Evolutionary conservation across 2,113 vertebrate species (phyloP).

Genomic region (Camarhynchus parvulus): DNA sequence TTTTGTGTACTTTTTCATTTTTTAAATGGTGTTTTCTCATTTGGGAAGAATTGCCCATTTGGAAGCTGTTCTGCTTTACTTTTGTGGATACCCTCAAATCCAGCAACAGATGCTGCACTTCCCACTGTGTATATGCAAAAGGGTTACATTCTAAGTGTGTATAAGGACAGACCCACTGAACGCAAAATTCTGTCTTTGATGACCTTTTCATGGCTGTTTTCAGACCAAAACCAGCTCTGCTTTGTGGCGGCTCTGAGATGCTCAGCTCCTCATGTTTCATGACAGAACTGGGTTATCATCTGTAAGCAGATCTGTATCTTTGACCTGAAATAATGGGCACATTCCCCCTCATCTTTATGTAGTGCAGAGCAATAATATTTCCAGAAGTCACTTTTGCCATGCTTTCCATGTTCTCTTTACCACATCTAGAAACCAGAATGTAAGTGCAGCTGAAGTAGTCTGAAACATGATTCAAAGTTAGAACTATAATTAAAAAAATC

Average conservation of each 20-base stretch:
- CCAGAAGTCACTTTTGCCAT: neutral
- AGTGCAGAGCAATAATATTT: neutral
- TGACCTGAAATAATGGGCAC: neutral
- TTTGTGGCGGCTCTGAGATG: neutral
- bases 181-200: neutral
- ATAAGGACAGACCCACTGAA: neutral
- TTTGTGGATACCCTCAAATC: neutral
- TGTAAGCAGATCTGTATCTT: neutral
- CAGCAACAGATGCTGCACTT: neutral
- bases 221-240: neutral
- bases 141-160: neutral
- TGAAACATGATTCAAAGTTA: neutral
- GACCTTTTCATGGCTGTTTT: neutral
- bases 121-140: neutral
- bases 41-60: neutral
- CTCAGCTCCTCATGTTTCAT: neutral
- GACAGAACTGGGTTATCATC: neutral
- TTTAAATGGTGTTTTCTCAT: neutral
- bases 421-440: neutral
- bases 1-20: neutral
- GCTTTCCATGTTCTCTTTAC: neutral
- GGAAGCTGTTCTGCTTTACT: neutral
- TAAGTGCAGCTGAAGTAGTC: neutral
- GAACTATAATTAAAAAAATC: neutral
- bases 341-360: neutral